A percentile compares a stretch with the other conserved stretches of the same genome.
phyloP scores from a whole-genome alignment of 2,797 vertebrate genomes.

The Notolabrus celidotus region DNA sequence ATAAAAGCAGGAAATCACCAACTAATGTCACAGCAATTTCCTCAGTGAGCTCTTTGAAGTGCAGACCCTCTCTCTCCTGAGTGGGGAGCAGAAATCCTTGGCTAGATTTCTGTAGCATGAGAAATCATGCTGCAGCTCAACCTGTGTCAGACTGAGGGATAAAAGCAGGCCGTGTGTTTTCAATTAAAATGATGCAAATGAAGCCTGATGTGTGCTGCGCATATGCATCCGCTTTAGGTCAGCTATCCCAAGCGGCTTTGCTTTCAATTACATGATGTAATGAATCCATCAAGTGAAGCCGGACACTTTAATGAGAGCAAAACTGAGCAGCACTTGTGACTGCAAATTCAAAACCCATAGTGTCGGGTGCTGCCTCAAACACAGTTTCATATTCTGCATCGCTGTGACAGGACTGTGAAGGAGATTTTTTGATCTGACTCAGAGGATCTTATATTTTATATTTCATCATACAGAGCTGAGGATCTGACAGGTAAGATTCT shows the following conservation, averaged over 20 bases:
- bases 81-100: constrained; percentile 26
- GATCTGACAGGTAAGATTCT: no score
- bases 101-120: constrained; percentile 16
- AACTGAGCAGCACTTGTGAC: constrained; percentile 3
- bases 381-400: not conserved
- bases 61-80: constrained; percentile 43
- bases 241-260: constrained; percentile 41
- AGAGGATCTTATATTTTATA: not conserved
- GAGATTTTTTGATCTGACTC: not conserved
- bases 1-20: constrained; percentile 32
- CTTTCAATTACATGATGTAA: constrained; percentile 58
- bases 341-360: not conserved
- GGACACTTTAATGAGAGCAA: constrained; percentile 51
- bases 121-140: constrained; percentile 42
- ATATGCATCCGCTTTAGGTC: constrained; percentile 50
- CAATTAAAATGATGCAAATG: constrained; percentile 58
- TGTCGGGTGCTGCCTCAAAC: not conserved
- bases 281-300: constrained; percentile 53
- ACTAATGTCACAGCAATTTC: constrained; percentile 54
- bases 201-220: constrained; percentile 35
- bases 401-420: not conserved
- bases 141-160: constrained; percentile 15
- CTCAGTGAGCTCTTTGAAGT: constrained; percentile 28
- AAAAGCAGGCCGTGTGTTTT: constrained; percentile 42
- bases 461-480: no score